These are phyloP conservation scores for Timandra comae DNA, from an alignment of 2,888 invertebrate genomes.

Conservation along the genomic window DNA sequence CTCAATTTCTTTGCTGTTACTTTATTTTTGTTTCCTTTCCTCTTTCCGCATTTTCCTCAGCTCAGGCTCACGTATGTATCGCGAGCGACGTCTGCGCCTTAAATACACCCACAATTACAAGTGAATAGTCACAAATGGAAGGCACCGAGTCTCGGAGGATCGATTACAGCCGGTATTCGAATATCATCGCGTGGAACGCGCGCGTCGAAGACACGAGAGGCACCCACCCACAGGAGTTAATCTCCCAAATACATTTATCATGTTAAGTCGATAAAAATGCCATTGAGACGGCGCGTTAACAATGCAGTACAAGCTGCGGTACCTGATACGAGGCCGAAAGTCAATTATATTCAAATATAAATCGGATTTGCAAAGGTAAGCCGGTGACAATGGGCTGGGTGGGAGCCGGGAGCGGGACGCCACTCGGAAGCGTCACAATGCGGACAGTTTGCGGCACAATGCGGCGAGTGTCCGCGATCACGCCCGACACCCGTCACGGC, in stretches of 20 bases:
- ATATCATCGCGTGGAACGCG: too few species aligned
- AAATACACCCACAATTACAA: too few species aligned
- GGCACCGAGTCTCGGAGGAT: too few species aligned
- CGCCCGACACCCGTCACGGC: too few species aligned
- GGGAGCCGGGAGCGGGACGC: conserved; percentile 31
- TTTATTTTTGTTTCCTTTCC: too few species aligned
- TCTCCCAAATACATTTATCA: conserved; percentile 74
- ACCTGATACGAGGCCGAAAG: conserved; percentile 69
- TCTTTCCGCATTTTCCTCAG: too few species aligned
- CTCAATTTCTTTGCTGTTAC: too few species aligned
- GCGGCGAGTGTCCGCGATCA: conserved; percentile 27
- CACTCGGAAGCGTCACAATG: conserved; percentile 33
- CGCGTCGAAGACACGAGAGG: conserved; percentile 23
- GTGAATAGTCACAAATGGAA: too few species aligned
- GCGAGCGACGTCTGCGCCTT: too few species aligned
- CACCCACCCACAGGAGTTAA: conserved; percentile 61
- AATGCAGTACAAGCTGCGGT: conserved; percentile 59
- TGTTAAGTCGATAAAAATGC: conserved; percentile 71
- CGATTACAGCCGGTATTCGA: too few species aligned
- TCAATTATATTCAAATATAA: conserved; percentile 78
- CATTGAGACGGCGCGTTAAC: conserved; percentile 68
- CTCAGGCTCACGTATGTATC: too few species aligned
- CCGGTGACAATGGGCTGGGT: conserved; percentile 64
- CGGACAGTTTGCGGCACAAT: conserved; percentile 28
- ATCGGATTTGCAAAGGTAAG: conserved; percentile 76